Percentiles rank a stretch among this genome's conserved stretches.
Evolutionary conservation across 2,113 vertebrate genomes (phyloP).

Genomic region (Laterallus jamaicensis): DNA sequence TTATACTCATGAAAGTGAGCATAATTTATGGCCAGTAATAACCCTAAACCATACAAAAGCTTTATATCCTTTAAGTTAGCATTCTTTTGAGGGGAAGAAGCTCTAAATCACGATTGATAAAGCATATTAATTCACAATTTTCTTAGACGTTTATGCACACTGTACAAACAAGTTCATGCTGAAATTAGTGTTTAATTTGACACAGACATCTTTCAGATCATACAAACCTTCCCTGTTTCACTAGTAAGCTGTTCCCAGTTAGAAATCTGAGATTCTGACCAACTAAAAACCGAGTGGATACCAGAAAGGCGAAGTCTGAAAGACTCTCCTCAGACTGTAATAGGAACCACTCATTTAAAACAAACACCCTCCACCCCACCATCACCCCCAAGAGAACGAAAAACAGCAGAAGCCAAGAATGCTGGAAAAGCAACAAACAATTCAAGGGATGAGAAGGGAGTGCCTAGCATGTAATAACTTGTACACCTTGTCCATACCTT

Average conservation of each 20-base stretch:
- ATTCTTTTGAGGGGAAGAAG: background rate
- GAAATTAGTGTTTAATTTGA: constrained; percentile 49
- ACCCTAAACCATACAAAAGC: background rate
- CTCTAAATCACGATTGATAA: background rate
- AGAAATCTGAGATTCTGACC: constrained; percentile 27
- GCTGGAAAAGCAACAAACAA: constrained; percentile 48
- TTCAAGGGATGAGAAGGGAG: constrained; percentile 33
- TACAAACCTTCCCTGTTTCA: constrained; percentile 20
- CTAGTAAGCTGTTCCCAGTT: constrained; percentile 11
- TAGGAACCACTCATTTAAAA: background rate
- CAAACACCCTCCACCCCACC: background rate
- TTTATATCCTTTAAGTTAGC: constrained; percentile 23
- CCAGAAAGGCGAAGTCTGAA: background rate
- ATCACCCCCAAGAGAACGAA: background rate
- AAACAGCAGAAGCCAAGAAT: constrained; percentile 14
- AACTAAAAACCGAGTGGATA: background rate
- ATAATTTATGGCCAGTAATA: background rate
- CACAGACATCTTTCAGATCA: background rate
- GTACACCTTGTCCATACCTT: constrained; percentile 58
- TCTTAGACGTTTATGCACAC: background rate
- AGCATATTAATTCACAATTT: constrained; percentile 26
- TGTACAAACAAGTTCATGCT: constrained; percentile 2
- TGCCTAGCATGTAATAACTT: constrained; percentile 51
- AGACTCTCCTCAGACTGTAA: background rate
- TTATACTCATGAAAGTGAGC: background rate